Conservation (phyloP, 2,113 vertebrate species). For the Chionomys nivalis region DNA sequence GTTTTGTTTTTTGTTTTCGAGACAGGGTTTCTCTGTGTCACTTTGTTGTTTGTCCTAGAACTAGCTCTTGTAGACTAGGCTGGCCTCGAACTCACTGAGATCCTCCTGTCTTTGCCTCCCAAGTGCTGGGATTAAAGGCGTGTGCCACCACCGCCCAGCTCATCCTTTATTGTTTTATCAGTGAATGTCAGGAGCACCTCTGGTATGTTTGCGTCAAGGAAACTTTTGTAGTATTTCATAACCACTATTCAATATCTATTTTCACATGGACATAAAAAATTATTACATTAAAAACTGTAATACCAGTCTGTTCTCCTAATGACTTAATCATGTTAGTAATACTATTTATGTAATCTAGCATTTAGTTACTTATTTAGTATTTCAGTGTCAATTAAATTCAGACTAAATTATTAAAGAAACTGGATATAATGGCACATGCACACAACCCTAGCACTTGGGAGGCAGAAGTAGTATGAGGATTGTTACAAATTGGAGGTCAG, state of each 20-base stretch:
- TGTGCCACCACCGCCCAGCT: too few species aligned
- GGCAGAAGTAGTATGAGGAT: not conserved
- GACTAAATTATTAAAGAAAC: not conserved
- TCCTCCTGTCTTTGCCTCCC: too few species aligned
- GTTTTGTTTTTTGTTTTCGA: too few species aligned
- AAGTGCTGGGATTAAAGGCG: too few species aligned
- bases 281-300: not conserved
- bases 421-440: too few species aligned
- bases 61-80: too few species aligned
- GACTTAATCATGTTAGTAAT: not conserved
- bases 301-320: not conserved
- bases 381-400: not conserved
- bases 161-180: not conserved
- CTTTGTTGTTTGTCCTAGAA: too few species aligned
- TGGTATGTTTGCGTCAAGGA: not conserved
- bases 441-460: not conserved
- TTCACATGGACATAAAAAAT: not conserved
- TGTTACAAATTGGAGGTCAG: not conserved
- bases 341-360: not conserved
- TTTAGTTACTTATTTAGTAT: not conserved
- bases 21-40: too few species aligned
- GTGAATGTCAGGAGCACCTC: not conserved
- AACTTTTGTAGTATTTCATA: not conserved
- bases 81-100: too few species aligned
- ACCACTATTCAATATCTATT: not conserved